These are phyloP conservation scores for Acanthornis magna DNA, from an alignment of 2,797 vertebrate species.

Conservation along the genomic window DNA sequence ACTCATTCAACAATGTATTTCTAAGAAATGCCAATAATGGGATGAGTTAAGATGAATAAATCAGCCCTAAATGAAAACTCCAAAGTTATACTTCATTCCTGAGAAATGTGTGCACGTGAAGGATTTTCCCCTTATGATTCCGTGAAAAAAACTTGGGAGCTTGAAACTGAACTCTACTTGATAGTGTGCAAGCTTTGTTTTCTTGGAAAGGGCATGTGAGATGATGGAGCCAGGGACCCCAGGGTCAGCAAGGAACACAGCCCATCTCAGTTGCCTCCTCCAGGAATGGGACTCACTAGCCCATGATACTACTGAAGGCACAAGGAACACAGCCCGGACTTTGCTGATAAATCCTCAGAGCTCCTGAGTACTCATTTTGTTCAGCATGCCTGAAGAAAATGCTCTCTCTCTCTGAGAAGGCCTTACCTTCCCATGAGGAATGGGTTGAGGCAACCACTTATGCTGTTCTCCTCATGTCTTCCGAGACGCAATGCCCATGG, in stretches of 20 bases:
- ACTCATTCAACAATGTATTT: not conserved
- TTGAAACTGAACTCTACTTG: not conserved
- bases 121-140: not conserved
- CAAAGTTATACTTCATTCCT: not conserved
- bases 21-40: not conserved
- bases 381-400: not conserved
- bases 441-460: not conserved
- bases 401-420: not conserved
- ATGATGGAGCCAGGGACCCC: rapidly evolving
- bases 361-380: rapidly evolving
- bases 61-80: not conserved
- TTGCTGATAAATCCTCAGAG: not conserved
- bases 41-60: slow-evolving; percentile 5
- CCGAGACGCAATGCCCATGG: rapidly evolving
- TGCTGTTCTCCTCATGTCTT: not conserved
- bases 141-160: not conserved
- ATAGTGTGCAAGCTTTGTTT: not conserved
- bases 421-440: not conserved
- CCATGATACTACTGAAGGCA: not conserved
- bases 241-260: not conserved
- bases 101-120: not conserved
- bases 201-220: not conserved
- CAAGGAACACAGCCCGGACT: not conserved
- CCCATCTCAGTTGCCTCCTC: not conserved
- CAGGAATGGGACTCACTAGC: not conserved